These are phyloP conservation scores for Pomphorhynchus laevis DNA, from an alignment of 1,140 invertebrate species.

Conservation along the genomic window DNA sequence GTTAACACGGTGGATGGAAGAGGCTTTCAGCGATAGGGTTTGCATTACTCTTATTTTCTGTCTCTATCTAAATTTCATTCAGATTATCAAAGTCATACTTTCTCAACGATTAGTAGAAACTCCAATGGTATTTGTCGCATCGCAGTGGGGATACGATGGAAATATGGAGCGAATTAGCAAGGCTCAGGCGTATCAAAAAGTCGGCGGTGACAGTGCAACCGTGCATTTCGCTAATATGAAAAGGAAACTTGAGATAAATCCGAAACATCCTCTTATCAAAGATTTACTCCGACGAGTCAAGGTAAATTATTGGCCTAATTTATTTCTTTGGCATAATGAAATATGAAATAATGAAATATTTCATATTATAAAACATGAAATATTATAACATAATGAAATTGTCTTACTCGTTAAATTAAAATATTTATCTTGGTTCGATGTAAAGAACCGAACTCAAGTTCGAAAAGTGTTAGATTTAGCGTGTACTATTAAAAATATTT, in stretches of 20 bases:
- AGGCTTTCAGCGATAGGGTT: slow-evolving; percentile 46
- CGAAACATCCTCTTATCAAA: slow-evolving; percentile 63
- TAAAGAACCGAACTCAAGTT: too few species aligned
- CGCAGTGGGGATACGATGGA: slow-evolving; percentile 73
- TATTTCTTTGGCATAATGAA: too few species aligned
- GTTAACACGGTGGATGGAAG: slow-evolving; percentile 51
- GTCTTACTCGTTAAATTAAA: too few species aligned
- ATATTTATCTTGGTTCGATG: too few species aligned
- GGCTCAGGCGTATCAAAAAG: slow-evolving; percentile 78
- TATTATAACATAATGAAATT: too few species aligned
- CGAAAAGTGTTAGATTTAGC: too few species aligned
- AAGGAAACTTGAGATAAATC: slow-evolving; percentile 87
- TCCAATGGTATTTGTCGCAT: slow-evolving; percentile 75
- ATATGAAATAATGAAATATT: too few species aligned
- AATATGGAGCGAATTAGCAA: slow-evolving; percentile 88
- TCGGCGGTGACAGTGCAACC: slow-evolving; percentile 47
- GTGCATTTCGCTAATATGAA: slow-evolving; percentile 69
- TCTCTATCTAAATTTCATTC: too few species aligned
- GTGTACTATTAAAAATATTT: too few species aligned
- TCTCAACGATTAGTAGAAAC: slow-evolving; percentile 60
- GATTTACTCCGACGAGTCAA: slow-evolving; percentile 48
- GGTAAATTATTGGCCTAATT: too few species aligned
- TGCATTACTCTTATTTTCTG: too few species aligned
- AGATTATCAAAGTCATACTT: slow-evolving; percentile 42
- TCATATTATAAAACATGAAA: too few species aligned